Base-by-base conservation (phyloP, 2,797 vertebrate species). In the Karalla daura region DNA sequence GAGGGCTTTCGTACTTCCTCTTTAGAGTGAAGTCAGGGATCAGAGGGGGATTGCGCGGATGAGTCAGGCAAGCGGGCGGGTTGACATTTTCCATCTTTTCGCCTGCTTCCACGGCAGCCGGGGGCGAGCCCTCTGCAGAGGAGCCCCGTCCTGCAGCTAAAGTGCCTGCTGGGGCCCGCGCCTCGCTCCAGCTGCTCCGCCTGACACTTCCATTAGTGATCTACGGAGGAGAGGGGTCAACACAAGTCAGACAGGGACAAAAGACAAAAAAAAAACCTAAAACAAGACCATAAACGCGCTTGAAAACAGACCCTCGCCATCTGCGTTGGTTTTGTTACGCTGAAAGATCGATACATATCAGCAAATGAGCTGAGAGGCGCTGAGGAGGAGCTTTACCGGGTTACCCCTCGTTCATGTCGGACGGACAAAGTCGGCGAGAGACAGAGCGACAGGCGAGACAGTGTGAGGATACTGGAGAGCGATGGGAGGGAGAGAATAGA, bases 1-100 rank as follows among this genome's bases (percentile, higher is more conserved):
- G 67, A 33, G n/a, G 50, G 5, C 17, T 20, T 40, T 81, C 82
- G 23, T 37, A 47, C 27, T 91, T 95, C 78, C 94, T 93, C 88
- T 94, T 95, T 45, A 78, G 61, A 8, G 28, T 9, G 51, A 70
- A 69, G 12, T 70, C 56, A 14, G 43, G 60, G 35, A 41, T 53
- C 10, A 40, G 11, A 2, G 15, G 17, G 28, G 25, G 27, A n/a
- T 43, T 52, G 44, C 35, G 33, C 23, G 24, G 36, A 12, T 20
- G 28, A 28, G 12, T 43, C 21, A 33, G 18, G 12, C 17, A 47
- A 40, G 15, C 1, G 12, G 15, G 12, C 10, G 27, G 15, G 3
- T 18, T 51, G 49, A 2, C 24, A 15, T 40, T 63, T 56, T 52
- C 36, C 17, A 17, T 14, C 2, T 24, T 30, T 61, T 60, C 50